Base-by-base conservation (phyloP, 2,888 invertebrate species). In the Lasiommata megera region DNA sequence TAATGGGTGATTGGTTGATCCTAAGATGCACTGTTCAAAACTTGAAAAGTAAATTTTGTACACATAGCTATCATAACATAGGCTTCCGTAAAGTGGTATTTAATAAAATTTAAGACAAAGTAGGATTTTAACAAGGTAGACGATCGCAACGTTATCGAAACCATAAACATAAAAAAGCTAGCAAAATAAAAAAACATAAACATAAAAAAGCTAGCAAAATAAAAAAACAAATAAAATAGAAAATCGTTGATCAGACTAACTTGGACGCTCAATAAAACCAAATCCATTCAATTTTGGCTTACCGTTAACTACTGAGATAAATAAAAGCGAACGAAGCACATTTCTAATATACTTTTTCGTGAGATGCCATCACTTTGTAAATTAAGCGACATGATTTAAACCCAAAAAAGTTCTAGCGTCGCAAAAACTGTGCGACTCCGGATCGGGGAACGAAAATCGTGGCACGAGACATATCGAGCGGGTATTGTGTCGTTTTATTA, bases 401-500 rank as follows among this genome's bases (percentile, higher is more conserved):
- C 70, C 74, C 66, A 79, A 80, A 84, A 84, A 81, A 77, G 66
- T 68, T 63, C 59, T 60, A 63, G 63, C 34, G 69, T 47, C 44
- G 46, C 69, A 76, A 68, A 71, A 57, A 60, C 46, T 38, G 81
- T 80, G 64, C 41, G 44, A 53, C 52, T 72, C 69, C 72, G 72
- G 72, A 66, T 69, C 67, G 71, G 65, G 70, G 73, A 66, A 77
- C 74, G 76, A 76, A 80, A 84, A 81, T 82, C 73, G 80, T 86
- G 85, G 88, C 88, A 88, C 88, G 88, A 84, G 88, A 82, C 88
- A 86, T 82, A 79, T 79, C 82, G 82, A 80, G 82, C 80, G 77
- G 70, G 77, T 76, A 50, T 76, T 81, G 82, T 84, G 74, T 79
- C 72, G 72, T 82, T 84, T 85, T 83, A 80, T 82, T 81, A 73